Base-by-base conservation (phyloP, 2,888 invertebrate genomes). In the Blomia tropicalis region DNA sequence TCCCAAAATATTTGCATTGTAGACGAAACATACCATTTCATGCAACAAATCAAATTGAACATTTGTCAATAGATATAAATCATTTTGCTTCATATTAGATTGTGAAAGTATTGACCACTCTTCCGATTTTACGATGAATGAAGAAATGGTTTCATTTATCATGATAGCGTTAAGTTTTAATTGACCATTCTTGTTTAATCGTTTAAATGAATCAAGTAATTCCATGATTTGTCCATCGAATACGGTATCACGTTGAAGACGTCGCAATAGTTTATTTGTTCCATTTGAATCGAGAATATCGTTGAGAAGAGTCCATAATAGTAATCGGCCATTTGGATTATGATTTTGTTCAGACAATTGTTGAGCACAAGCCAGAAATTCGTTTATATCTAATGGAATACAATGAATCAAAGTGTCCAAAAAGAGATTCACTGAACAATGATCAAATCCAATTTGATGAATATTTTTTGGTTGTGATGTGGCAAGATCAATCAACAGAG, bases 21-120 rank as follows among this genome's bases (percentile, higher is more conserved):
- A 36, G n/a, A 56, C n/a, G 11, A 56, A 23, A 30, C 25, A 14
- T 2, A 56, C 17, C 23, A 36, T 36, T 36, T 56, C 56, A 25
- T 56, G 25, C n/a, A 56, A 22, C 25, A 56, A 29, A 25, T 29
- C 25, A 27, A n/a, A 56, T 36, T 56, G 25, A 19, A 56, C 56
- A 56, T 56, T 36, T 3, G 14, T 3, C 2, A 31, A 31, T 19
- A 19, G 1, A 29, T 25, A 29, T 23, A 56, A 56, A 56, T 11
- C 23, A 14, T 47, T n/a, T n/a, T 2, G 19, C 7, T 36, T 36
- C 17, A 36, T 7, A n/a, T 7, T 47, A 22, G 51, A 25, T 27
- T 25, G 51, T n/a, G n/a, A 7, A 14, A 47, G 22, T 7, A 25
- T 27, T 11, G 23, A 11, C 51, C 22, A 27, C 22, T 47, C 51